These are phyloP conservation scores for Diuraphis noxia DNA, from an alignment of 1,140 invertebrate genomes.

Conservation along the genomic window DNA sequence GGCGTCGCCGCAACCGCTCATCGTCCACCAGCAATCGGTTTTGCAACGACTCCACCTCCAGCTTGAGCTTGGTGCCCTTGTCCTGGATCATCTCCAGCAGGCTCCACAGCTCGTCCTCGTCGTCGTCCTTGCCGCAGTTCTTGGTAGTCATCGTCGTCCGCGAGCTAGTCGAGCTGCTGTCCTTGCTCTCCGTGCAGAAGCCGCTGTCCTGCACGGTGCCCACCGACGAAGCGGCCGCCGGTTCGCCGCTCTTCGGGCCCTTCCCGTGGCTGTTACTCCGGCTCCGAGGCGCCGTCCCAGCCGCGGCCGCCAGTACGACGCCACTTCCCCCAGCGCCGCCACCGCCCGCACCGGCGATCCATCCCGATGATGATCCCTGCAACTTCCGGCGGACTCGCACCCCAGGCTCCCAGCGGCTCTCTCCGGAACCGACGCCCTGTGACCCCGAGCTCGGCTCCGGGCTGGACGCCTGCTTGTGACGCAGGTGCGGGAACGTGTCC, in stretches of 20 bases:
- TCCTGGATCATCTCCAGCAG: constrained; percentile 81
- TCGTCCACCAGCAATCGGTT: constrained; percentile 17
- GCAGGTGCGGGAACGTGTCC: constrained; percentile 85
- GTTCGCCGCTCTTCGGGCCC: constrained; percentile 62
- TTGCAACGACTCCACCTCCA: constrained; percentile 67
- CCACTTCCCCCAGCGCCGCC: constrained; percentile 55
- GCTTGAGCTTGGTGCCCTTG: constrained; percentile 74
- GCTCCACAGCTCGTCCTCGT: constrained; percentile 83
- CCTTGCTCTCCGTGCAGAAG: constrained; percentile 78
- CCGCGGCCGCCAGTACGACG: constrained; percentile 61
- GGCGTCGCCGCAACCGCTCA: neutral
- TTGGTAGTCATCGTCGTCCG: constrained; percentile 60
- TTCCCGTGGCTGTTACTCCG: constrained; percentile 69
- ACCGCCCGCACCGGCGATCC: constrained; percentile 20
- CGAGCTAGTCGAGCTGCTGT: constrained; percentile 59
- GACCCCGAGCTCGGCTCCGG: constrained; percentile 50
- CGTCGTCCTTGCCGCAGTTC: constrained; percentile 62
- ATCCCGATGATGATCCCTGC: constrained; percentile 60
- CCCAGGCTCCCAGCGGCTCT: constrained; percentile 75
- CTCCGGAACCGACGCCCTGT: constrained; percentile 37
- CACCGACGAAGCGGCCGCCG: constrained; percentile 59
- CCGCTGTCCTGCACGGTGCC: constrained; percentile 79
- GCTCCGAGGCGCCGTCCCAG: constrained; percentile 63
- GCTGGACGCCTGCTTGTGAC: constrained; percentile 72
- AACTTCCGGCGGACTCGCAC: constrained; percentile 74